A percentile compares a stretch with the other conserved stretches of the same genome.
Evolutionary conservation across 2,888 invertebrate genomes (phyloP).

Genomic region (Euspilapteryx auroguttella): DNA sequence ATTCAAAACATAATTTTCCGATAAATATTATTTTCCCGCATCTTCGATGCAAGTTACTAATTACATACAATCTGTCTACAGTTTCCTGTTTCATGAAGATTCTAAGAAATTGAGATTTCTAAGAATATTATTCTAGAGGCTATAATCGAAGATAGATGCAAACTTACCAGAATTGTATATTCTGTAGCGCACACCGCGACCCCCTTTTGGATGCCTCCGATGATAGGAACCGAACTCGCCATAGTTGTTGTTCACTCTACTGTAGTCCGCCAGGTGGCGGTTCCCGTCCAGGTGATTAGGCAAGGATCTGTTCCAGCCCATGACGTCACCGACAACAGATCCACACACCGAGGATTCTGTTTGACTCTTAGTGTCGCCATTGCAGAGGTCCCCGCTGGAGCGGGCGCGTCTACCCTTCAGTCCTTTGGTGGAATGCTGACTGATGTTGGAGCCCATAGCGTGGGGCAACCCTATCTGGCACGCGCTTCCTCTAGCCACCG

Average conservation of each 20-base stretch:
- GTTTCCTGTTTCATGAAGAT: too few species aligned
- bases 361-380: slow-evolving; percentile 56
- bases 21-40: too few species aligned
- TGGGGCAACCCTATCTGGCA: slow-evolving; percentile 50
- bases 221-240: slow-evolving; percentile 47
- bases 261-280: slow-evolving; percentile 57
- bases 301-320: slow-evolving; percentile 62
- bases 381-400: slow-evolving; percentile 76
- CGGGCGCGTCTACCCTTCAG: slow-evolving; percentile 72
- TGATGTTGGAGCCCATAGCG: slow-evolving; percentile 78
- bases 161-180: slow-evolving; percentile 49
- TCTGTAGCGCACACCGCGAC: slow-evolving; percentile 44
- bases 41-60: too few species aligned
- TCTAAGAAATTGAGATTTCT: too few species aligned
- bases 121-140: too few species aligned
- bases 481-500: slow-evolving; percentile 16
- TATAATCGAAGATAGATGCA: slow-evolving; percentile 4
- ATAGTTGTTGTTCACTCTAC: slow-evolving; percentile 61
- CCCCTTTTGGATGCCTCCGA: slow-evolving; percentile 43
- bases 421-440: slow-evolving; percentile 74
- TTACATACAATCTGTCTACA: too few species aligned
- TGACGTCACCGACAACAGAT: slow-evolving; percentile 50
- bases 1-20: too few species aligned
- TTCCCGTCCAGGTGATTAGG: slow-evolving; percentile 72
- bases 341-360: slow-evolving; percentile 54